phyloP scores from a whole-genome alignment of 2,113 vertebrate species.

The Merops nubicus region DNA sequence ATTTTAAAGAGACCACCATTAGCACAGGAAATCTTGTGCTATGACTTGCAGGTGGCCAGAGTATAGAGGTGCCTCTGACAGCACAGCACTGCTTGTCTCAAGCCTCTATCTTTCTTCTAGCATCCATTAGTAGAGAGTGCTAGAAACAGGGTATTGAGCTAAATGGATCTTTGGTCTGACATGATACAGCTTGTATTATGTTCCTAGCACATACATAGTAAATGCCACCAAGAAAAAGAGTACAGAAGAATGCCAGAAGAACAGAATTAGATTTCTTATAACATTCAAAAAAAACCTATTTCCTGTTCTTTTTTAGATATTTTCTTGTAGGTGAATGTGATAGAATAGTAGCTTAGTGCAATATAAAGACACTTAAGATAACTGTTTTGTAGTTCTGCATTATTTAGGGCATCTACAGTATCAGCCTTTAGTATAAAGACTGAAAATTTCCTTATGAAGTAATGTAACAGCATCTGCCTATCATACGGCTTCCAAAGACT shows the following conservation, averaged over 20 bases:
- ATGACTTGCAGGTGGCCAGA: background rate
- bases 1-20: background rate
- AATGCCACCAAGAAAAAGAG: background rate
- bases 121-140: background rate
- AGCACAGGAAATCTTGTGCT: background rate
- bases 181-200: rapidly evolving
- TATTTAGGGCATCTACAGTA: background rate
- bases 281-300: background rate
- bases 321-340: background rate
- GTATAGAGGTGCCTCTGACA: background rate
- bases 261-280: background rate
- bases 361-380: background rate
- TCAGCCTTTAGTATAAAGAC: background rate
- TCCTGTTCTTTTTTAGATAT: background rate
- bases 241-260: background rate
- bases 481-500: background rate
- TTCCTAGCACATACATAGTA: background rate
- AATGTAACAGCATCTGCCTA: background rate
- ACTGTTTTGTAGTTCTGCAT: background rate
- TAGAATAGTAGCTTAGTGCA: background rate
- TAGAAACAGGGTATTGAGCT: rapidly evolving
- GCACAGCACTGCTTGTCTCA: background rate
- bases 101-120: background rate
- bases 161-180: background rate
- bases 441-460: background rate